Base-by-base conservation (phyloP, 2,888 invertebrate species). In the Napeogenes inachia region DNA sequence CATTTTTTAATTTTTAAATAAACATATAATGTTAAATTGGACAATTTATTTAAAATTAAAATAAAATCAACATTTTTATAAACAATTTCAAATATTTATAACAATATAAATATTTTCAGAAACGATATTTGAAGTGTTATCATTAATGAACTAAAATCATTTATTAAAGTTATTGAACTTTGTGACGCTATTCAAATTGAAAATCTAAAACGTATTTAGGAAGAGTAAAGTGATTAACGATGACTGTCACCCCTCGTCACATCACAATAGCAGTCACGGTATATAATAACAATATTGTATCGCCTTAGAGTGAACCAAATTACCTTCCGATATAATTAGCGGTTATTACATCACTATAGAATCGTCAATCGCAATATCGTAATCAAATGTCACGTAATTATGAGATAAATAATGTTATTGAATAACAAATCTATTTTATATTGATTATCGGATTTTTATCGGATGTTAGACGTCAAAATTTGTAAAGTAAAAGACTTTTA, bases 251-350 rank as follows among this genome's bases (percentile, higher is more conserved):
- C 86, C 85, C 81, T 80, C 81, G 80, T 82, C 85, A 79, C 68
- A 68, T 72, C 74, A 80, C 82, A 81, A 85, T 82, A 78, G 78
- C 76, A 89, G 88, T 89, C 88, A 88, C 80, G 80, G 79, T 74
- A 82, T 82, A 87, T 88, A 89, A 88, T 85, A 84, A 86, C 84
- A 82, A 86, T 84, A 84, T 83, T 83, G 81, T 84, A 84, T 80
- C 79, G 78, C 77, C 77, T 57, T 59, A 77, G 80, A 78, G 79
- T 79, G 77, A 81, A 85, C 81, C 86, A 83, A 87, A 86, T 87
- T 87, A 85, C 84, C 80, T 80, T 79, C 75, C 73, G 69, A 66
- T 65, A 75, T 85, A 86, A 87, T 87, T 84, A 87, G 82, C 81
- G 71, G 74, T 73, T 78, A 78, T 81, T 81, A 76, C 71, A 75